Conservation (phyloP, 2,888 invertebrate genomes). For the Gastracanthus pulcherrimus region DNA sequence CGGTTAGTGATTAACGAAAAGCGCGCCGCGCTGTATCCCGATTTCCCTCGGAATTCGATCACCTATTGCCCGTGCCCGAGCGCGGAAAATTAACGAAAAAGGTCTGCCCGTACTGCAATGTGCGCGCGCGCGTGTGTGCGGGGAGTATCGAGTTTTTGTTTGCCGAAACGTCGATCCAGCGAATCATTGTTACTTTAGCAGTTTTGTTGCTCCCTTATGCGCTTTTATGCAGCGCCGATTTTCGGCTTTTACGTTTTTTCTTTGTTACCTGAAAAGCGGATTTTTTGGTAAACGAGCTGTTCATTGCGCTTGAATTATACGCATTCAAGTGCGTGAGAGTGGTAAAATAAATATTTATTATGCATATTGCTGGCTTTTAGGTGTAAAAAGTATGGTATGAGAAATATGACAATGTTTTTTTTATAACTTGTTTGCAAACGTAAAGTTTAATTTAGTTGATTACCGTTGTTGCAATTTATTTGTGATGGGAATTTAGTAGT, state of each 20-base stretch:
- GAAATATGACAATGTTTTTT: neutral
- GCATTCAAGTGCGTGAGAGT: neutral
- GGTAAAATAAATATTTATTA: neutral
- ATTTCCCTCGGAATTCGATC: conserved; percentile 64
- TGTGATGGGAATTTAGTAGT: neutral
- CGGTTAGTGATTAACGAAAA: conserved; percentile 66
- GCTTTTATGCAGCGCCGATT: neutral
- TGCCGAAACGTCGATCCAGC: neutral
- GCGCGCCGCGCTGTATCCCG: conserved; percentile 59
- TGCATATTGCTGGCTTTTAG: neutral
- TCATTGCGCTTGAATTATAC: neutral
- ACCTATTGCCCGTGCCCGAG: conserved; percentile 48
- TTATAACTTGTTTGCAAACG: neutral
- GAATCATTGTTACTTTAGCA: conserved; percentile 41
- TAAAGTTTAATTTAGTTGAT: neutral
- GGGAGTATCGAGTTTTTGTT: conserved; percentile 26
- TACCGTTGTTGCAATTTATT: neutral
- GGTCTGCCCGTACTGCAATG: too few species aligned
- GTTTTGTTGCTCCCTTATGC: conserved; percentile 12
- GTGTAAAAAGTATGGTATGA: too few species aligned
- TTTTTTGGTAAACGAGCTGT: neutral
- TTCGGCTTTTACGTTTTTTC: neutral
- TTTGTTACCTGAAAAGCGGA: conserved; percentile 1
- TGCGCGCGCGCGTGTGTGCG: too few species aligned
- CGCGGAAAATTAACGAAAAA: conserved; percentile 57